A percentile compares a stretch with the other conserved stretches of the same genome.
Conservation (phyloP, 2,113 vertebrate species). For the Protomyctophum bolini region DNA sequence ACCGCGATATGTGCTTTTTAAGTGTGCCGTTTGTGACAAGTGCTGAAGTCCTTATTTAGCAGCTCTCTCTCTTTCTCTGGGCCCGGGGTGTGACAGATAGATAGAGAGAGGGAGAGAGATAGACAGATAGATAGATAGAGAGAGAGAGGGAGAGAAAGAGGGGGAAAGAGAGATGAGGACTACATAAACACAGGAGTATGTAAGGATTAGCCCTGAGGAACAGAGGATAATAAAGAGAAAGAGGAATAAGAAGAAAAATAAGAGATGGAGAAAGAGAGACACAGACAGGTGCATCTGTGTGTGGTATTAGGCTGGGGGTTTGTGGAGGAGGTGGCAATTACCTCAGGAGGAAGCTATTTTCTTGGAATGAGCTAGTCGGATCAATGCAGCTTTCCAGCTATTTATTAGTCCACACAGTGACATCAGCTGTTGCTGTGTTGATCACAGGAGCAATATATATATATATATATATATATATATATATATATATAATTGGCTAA, state of each 20-base stretch:
- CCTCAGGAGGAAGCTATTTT: constrained; percentile 53
- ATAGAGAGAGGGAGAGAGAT: constrained; percentile 32
- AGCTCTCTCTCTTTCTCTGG: constrained; percentile 77
- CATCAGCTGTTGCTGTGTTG: constrained; percentile 50
- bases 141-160: too few species aligned
- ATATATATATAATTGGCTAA: background rate
- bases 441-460: constrained; percentile 1
- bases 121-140: too few species aligned
- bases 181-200: constrained; percentile 41
- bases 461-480: background rate
- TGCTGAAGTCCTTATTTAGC: constrained; percentile 92
- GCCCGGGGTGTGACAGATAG: constrained; percentile 84
- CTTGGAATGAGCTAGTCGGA: constrained; percentile 49
- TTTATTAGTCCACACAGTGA: constrained; percentile 42
- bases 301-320: background rate
- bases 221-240: constrained; percentile 18
- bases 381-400: constrained; percentile 49
- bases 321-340: constrained; percentile 43
- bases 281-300: background rate
- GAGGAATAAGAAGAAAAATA: constrained; percentile 17
- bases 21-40: constrained; percentile 88
- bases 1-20: constrained; percentile 81
- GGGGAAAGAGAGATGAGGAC: constrained; percentile 35
- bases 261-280: background rate
- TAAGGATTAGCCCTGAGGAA: constrained; percentile 44